These are phyloP conservation scores for Prenolepis imparis DNA, from an alignment of 2,888 invertebrate species.

Conservation along the genomic window DNA sequence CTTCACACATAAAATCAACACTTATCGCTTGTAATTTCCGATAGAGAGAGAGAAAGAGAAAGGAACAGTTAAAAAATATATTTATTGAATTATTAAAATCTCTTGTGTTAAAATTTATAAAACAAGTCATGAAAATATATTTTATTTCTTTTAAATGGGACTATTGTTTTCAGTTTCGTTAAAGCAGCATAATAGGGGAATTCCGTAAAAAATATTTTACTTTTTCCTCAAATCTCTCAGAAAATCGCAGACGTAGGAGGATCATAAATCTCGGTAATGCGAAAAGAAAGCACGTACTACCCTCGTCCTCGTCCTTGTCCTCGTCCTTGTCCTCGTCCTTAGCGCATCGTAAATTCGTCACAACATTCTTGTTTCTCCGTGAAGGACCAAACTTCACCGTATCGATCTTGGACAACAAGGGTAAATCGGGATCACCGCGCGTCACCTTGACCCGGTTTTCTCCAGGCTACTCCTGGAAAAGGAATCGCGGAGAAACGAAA, in stretches of 20 bases:
- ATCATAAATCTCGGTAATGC: not conserved
- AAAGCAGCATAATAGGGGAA: not conserved
- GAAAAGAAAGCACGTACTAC: not conserved
- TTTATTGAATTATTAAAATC: not conserved
- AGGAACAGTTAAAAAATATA: not conserved
- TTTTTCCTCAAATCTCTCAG: not conserved
- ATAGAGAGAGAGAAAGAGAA: too few species aligned
- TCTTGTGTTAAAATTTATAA: not conserved
- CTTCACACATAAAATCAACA: not conserved
- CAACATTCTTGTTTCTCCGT: slow-evolving; percentile 44
- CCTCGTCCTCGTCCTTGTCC: not conserved
- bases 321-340: not conserved
- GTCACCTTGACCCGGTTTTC: slow-evolving; percentile 72
- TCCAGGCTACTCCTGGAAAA: slow-evolving; percentile 64
- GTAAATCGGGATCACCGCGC: slow-evolving; percentile 24
- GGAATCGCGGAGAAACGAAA: slow-evolving; percentile 41
- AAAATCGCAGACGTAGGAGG: not conserved
- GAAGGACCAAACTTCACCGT: slow-evolving; percentile 59
- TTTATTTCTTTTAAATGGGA: not conserved
- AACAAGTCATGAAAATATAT: not conserved
- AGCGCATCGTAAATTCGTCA: slow-evolving; percentile 19
- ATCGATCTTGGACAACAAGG: slow-evolving; percentile 66
- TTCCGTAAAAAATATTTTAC: not conserved
- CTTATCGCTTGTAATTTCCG: not conserved
- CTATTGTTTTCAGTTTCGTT: not conserved